Percentiles rank a stretch among this genome's conserved stretches.
Evolutionary conservation across 2,888 invertebrate genomes (phyloP).

Genomic region (Aphodius sticticus): DNA sequence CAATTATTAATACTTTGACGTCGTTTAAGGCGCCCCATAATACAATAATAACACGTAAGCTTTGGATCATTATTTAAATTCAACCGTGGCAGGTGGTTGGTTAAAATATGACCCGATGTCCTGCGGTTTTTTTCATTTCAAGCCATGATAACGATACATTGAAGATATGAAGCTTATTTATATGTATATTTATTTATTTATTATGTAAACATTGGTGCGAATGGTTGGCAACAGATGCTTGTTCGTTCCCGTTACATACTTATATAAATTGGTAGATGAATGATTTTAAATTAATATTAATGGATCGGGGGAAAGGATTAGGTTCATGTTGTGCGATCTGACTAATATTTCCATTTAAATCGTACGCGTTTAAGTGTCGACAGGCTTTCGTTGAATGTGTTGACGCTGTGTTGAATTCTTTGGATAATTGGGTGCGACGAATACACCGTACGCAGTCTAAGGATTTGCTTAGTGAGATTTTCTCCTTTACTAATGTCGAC

Average conservation of each 20-base stretch:
- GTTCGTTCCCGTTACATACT: background rate
- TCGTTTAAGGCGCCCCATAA: background rate
- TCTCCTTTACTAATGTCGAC: no score
- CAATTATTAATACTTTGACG: background rate
- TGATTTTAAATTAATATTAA: background rate
- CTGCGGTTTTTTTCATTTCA: background rate
- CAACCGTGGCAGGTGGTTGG: background rate
- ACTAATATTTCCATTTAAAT: background rate
- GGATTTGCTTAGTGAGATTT: no score
- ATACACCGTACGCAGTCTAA: no score
- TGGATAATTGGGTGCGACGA: no score
- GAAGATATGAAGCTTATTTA: background rate
- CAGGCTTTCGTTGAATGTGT: background rate
- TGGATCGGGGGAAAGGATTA: background rate
- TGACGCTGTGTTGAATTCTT: background rate
- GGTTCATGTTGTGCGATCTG: background rate
- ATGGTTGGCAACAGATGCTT: background rate
- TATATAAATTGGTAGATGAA: background rate
- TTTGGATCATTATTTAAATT: background rate
- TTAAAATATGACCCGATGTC: background rate
- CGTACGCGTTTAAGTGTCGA: background rate
- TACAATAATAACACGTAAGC: background rate
- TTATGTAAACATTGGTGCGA: background rate
- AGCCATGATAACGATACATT: background rate
- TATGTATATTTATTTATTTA: background rate